Evolutionary conservation across 2,113 vertebrate species (phyloP).

Genomic region (Urocynchramus pylzowi): DNA sequence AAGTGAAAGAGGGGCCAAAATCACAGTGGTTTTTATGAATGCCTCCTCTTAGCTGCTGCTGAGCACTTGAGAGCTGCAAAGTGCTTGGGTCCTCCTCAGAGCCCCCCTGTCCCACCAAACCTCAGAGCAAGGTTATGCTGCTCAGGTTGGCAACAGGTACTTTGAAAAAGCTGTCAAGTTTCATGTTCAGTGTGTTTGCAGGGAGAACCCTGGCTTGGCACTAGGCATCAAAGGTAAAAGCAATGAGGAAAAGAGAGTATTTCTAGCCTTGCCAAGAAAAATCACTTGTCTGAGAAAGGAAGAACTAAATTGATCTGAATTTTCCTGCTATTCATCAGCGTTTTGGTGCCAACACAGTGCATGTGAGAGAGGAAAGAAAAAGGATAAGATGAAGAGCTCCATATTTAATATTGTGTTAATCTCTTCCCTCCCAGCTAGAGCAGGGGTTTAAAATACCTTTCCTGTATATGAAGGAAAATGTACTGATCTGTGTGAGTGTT

Average conservation of each 20-base stretch:
- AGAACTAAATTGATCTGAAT: not conserved
- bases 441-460: not conserved
- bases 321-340: not conserved
- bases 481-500: not conserved
- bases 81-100: not conserved
- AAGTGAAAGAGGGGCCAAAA: not conserved
- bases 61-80: not conserved
- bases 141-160: not conserved
- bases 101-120: not conserved
- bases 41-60: not conserved
- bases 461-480: not conserved
- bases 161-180: not conserved
- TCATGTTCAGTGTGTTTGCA: not conserved
- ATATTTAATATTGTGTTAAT: not conserved
- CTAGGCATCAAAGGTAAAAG: not conserved
- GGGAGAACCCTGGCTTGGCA: not conserved
- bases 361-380: not conserved
- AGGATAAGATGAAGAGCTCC: not conserved
- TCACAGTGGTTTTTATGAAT: not conserved
- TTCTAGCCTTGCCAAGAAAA: not conserved
- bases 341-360: not conserved
- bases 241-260: not conserved
- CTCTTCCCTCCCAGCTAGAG: not conserved
- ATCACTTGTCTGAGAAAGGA: not conserved
- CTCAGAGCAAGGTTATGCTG: not conserved